These are phyloP conservation scores for Trachelus stipa DNA, from an alignment of 2,888 invertebrate genomes.

Conservation along the genomic window DNA sequence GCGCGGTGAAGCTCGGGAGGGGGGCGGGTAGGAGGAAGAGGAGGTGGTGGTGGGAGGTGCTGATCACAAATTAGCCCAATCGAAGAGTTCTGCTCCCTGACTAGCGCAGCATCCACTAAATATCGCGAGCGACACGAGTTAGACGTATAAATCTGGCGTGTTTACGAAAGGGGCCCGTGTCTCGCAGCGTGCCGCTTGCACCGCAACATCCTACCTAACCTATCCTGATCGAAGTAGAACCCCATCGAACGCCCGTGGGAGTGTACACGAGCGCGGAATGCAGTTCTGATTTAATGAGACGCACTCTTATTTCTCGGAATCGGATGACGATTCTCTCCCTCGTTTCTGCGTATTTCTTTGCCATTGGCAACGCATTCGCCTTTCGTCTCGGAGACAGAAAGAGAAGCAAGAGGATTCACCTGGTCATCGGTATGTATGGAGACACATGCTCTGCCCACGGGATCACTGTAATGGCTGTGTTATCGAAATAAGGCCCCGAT, in stretches of 20 bases:
- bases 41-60: neutral
- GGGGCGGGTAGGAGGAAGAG: neutral
- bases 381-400: neutral
- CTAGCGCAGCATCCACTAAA: conserved; percentile 10
- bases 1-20: no score
- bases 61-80: no score
- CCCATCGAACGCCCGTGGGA: conserved; percentile 66
- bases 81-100: no score
- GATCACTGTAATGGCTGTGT: conserved; percentile 51
- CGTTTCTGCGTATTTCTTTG: no score
- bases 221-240: conserved; percentile 63
- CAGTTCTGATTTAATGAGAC: conserved; percentile 61
- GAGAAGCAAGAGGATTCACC: conserved; percentile 7
- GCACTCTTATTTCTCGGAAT: conserved; percentile 19
- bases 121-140: conserved; percentile 47
- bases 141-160: conserved; percentile 41
- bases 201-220: conserved; percentile 53
- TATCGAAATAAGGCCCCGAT: no score
- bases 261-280: conserved; percentile 66
- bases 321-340: conserved; percentile 11
- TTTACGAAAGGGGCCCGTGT: conserved; percentile 47
- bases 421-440: no score
- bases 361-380: no score
- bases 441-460: conserved; percentile 1
- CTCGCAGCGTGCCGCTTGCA: conserved; percentile 64